Base-by-base conservation (phyloP, 2,888 invertebrate genomes). In the Pterostichus niger region DNA sequence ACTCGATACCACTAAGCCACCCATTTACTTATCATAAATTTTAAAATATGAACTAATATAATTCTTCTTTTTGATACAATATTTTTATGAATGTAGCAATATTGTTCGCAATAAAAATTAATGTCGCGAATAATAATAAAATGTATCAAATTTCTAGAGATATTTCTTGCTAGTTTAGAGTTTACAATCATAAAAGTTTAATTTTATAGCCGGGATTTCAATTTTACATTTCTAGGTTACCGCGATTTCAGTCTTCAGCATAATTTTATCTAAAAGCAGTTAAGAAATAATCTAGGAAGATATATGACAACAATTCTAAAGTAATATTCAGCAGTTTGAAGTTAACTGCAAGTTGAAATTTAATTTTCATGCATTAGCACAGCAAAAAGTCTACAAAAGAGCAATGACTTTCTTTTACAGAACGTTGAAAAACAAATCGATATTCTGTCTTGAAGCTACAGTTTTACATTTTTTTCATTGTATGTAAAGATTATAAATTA, bases 321-420 rank as follows among this genome's bases (percentile, higher is more conserved):
- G 44, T 44, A 40, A 71, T 71, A 71, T 71, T 44, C 44, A 44
- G 44, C 40, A 44, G 68, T 68, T 68, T 68, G 1, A 13, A 68
- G 17, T n/a, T 68, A 40, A 44, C 31, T 64, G 24, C 31, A 24
- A 35, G 11, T 7, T 35, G 35, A 10, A 64, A 64, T 31, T 33
- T 64, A 10, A 61, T 35, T 49, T 64, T 64, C 64, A 7, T 13
- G n/a, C 35, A 31, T 10, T 15, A 59, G 59, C 59, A 59, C 17
- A 40, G 40, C 1, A 6, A 64, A 64, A 35, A 11, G 31, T 59
- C 24, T 17, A 56, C 13, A 6, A 56, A 10, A 2, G 49, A 5
- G 11, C 17, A 9, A 59, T 11, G 24, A 24, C 10, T 24, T 24
- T 24, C 24, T 24, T 24, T 59, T 24, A 31, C 6, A 24, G 59